Evolutionary conservation across 1,140 invertebrate genomes (phyloP), one percentile per base, ranked within the genome.

Genomic region (Hetaerina americana): DNA sequence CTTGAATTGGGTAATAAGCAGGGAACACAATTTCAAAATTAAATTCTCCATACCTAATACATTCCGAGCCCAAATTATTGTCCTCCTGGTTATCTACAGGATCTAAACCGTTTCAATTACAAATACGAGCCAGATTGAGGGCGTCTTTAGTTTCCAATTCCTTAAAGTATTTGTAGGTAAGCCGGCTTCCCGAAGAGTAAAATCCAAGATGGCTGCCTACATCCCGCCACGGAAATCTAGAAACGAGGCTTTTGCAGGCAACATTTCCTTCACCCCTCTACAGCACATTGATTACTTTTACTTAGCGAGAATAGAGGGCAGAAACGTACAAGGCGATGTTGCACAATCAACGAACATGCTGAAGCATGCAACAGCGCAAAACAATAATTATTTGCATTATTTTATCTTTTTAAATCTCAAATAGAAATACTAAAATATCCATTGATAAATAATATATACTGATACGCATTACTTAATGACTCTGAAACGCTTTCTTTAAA

Each of bases 151-250:
- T 68, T 49, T 28, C 26, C 72, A 26, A 66, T 73, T 68, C 31
- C 70, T 57, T 57, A 12, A 57, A 57, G 69, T 70, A 73, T 75
- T 75, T 75, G 73, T 74, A 74, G 74, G 76, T 75, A 71, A 79
- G 75, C 78, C 79, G 79, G 79, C 79, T 80, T 80, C 77, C 77
- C 75, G 76, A 77, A 75, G 77, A 80, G 72, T 76, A 76, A 77
- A 77, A 80, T 79, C 76, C 80, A 81, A 81, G 78, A 81, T 81
- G 80, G 80, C 80, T 79, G 79, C 68, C 76, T 77, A 80, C 78
- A 80, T 80, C 77, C 79, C 80, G 79, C 80, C 80, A 78, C 80
- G 79, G 76, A 77, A 79, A 76, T 80, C 79, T 79, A 76, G 75
- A 78, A 77, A 77, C 74, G 77, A 77, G 75, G 77, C 76, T 77